Evolutionary conservation across 1,140 invertebrate genomes (phyloP), one percentile per base, ranked within the genome.

Genomic region (Epicauta chinensis): DNA sequence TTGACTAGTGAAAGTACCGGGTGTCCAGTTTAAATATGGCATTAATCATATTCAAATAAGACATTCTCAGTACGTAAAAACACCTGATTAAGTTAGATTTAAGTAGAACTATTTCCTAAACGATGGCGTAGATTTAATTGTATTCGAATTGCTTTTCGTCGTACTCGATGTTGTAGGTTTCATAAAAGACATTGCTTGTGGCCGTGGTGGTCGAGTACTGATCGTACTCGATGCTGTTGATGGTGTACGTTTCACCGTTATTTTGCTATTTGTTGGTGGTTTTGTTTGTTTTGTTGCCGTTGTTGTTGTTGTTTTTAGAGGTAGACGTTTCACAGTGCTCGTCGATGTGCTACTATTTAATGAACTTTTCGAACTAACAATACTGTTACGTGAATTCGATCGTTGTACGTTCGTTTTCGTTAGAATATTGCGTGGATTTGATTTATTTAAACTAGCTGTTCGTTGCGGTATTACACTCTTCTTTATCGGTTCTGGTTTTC

Each of bases 341-440:
- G 88, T 84, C 3, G 88, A 91, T 0, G 82, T 83, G 1, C 85
- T 80, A 65, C 87, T 89, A 60, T 89, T 90, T 16, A 91, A 73
- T 0, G 88, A 91, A 59, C 87, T 90, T 3, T 84, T 73, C 1
- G 89, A 91, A 56, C 87, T 88, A 1, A 86, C 76, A 7, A 93
- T 69, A 51, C 87, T 91, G 29, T 83, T 85, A 11, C 85, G 72
- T 10, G 60, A 64, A 43, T 49, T 60, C 4, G 60, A 64, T 34
- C 56, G 37, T 53, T 62, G 61, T n/a, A 61, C 46, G 38, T 52
- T 55, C 29, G 40, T 56, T 36, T 52, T 54, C 2, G 41, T 16
- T 17, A 13, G 46, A 37, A 35, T 56, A 47, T 31, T 58, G 40
- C 68, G 55, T 16, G 68, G 63, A 47, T 69, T 58, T 9, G 60